Base-by-base conservation (phyloP, 2,113 vertebrate genomes). In the Grammomys dolichurus region DNA sequence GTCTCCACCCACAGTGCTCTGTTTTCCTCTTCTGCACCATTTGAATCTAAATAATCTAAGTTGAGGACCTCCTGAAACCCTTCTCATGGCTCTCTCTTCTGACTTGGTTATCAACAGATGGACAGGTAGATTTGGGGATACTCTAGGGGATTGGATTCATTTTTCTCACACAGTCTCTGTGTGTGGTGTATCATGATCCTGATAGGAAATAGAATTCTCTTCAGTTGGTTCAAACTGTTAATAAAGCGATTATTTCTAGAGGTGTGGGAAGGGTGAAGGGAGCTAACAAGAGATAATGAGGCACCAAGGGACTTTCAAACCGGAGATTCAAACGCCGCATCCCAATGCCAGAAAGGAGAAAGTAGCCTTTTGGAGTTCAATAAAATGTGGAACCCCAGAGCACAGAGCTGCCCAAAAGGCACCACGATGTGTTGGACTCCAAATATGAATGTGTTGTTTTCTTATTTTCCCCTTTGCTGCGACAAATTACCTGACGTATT, bases 221-320 rank as follows among this genome's bases (percentile, higher is more conserved):
- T 70, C 28, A 40, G 63, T 73, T 28, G 10, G 24, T 43, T 93
- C 75, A 28, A 40, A 48, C 54, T 48, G 75, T 87, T 89, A 88
- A 93, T 84, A 93, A 91, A 78, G 14, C 4, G 13, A 75, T 88
- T 60, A 84, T 84, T 90, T 88, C 78, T 54, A 36, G 56, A 88
- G 63, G 40, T 70, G 33, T 19, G 2, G 22, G 22, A 51, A 93
- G 72, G 48, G 63, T 54, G 51, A 87, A 89, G 58, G 60, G 16
- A 73, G 81, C 28, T 78, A 84, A 58, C 20, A 56, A 65, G 33
- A 91, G 58, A 93, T 95, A 86, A 95, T 20, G 72, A 93, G 87
- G 19, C 26, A 87, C 26, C 28, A 6, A 84, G 81, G 58, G 90
- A 91, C 56, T 73, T 80, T 72, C 40, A 78, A 80, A 94, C 80